Evolutionary conservation across 2,888 invertebrate genomes (phyloP), one percentile per base, ranked within the genome.

Genomic region (Acanthosepion pharaonis): DNA sequence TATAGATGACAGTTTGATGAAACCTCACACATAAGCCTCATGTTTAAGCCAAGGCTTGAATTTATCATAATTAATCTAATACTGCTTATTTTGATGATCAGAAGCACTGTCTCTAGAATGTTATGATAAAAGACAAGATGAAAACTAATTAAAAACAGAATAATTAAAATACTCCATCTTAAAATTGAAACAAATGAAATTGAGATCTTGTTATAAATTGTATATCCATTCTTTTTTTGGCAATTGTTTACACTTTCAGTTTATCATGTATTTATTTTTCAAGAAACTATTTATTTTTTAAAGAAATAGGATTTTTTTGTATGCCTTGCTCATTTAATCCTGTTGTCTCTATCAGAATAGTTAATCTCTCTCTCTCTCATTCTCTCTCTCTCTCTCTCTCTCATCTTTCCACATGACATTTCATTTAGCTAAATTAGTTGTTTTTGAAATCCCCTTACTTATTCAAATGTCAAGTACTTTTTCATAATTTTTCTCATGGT

Each of bases 381-480:
- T n/a, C 11, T 42, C 42, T 78, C 78, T 78, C n/a, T 33, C 20
- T 78, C 78, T 78, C n/a, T 33, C 20, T 11, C n/a, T 78, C 33
- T 78, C n/a, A 78, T 78, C 78, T 11, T 78, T 78, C n/a, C 78
- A 78, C 11, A 33, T 78, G 78, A 78, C 78, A 78, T 78, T 78
- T 78, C 78, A 78, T 78, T 78, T n/a, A 78, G 78, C 9, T 78
- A 78, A 78, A 78, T 78, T 78, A 78, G 78, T 78, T 78, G 78
- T 78, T 78, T 78, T 78, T 78, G 9, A 78, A 78, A 78, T 78
- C 33, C 78, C 59, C 59, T 59, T 59, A 78, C 78, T 78, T 78
- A 78, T 78, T 78, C 78, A 78, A 78, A 78, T 78, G 78, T 78
- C 78, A 78, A 78, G 78, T 78, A 78, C 78, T 78, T 78, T 78